A percentile compares a stretch with the other conserved stretches of the same genome.
Conservation (phyloP, 2,888 invertebrate species). For the Oxytorus armatus region DNA sequence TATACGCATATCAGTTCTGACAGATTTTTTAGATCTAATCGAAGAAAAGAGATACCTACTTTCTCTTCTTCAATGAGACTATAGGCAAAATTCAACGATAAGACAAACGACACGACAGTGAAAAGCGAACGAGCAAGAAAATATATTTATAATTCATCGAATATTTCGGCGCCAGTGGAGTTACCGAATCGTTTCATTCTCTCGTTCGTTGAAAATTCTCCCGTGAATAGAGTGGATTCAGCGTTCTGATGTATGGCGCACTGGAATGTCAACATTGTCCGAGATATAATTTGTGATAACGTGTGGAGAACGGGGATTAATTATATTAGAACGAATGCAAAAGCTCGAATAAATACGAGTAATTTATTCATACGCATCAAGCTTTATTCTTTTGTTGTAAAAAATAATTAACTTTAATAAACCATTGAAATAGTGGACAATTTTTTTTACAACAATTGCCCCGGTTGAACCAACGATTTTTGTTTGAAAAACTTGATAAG, state of each 20-base stretch:
- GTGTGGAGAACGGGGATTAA: constrained; percentile 10
- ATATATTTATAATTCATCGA: constrained; percentile 59
- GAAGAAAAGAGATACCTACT: constrained; percentile 34
- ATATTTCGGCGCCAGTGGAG: constrained; percentile 50
- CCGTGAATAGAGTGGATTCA: constrained; percentile 2
- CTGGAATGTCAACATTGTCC: constrained; percentile 30
- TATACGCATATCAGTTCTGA: neutral
- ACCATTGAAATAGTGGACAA: neutral
- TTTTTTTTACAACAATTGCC: neutral
- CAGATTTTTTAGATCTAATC: constrained; percentile 54
- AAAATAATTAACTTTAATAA: neutral
- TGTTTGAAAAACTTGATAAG: neutral
- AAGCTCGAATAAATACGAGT: constrained; percentile 10
- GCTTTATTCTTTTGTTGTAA: constrained; percentile 1
- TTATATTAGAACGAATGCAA: constrained; percentile 22
- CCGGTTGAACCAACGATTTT: too few species aligned
- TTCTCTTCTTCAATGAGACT: neutral
- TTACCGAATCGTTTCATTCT: constrained; percentile 25
- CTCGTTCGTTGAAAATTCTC: constrained; percentile 13
- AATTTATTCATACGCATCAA: constrained; percentile 33
- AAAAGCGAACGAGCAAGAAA: constrained; percentile 46
- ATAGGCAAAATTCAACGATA: constrained; percentile 49
- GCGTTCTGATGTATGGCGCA: neutral
- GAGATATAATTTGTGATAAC: constrained; percentile 15
- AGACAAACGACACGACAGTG: constrained; percentile 29